Evolutionary conservation across 2,797 vertebrate species (phyloP).

Genomic region (Darevskia nairensis): DNA sequence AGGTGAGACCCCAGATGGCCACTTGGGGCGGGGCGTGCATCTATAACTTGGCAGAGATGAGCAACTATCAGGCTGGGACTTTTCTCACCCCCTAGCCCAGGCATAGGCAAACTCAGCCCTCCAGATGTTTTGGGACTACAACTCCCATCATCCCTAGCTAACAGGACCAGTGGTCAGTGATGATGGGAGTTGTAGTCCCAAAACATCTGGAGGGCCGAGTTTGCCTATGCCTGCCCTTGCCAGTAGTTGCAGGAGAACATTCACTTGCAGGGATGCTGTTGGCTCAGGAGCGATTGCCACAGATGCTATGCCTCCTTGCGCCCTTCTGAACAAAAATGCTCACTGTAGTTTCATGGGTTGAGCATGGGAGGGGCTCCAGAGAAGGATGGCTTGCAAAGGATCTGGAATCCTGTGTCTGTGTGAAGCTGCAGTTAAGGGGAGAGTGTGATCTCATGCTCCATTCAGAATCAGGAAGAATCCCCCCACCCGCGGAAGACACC

Average conservation of each 20-base stretch:
- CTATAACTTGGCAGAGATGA: too few species aligned
- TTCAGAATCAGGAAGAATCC: background rate
- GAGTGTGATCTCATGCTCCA: background rate
- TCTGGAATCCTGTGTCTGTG: background rate
- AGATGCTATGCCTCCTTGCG: background rate
- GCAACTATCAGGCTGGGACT: too few species aligned
- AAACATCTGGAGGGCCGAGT: too few species aligned
- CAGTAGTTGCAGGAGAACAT: background rate
- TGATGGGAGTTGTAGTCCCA: too few species aligned
- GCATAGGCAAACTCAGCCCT: too few species aligned
- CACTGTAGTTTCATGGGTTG: background rate
- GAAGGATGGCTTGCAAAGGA: background rate
- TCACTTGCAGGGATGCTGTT: background rate
- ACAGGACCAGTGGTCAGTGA: too few species aligned
- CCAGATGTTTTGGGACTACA: too few species aligned
- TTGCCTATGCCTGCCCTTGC: too few species aligned
- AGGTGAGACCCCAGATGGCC: constrained; percentile 77
- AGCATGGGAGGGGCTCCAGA: background rate
- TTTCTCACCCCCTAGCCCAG: background rate
- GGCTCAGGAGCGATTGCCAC: background rate
- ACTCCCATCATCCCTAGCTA: too few species aligned
- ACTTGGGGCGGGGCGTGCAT: accelerated
- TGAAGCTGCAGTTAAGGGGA: background rate
- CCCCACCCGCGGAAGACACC: too few species aligned
- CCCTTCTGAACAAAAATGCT: background rate